Percentiles rank a stretch among this genome's conserved stretches.
Evolutionary conservation across 2,888 invertebrate genomes (phyloP).

Genomic region (Ophioninae sp.): DNA sequence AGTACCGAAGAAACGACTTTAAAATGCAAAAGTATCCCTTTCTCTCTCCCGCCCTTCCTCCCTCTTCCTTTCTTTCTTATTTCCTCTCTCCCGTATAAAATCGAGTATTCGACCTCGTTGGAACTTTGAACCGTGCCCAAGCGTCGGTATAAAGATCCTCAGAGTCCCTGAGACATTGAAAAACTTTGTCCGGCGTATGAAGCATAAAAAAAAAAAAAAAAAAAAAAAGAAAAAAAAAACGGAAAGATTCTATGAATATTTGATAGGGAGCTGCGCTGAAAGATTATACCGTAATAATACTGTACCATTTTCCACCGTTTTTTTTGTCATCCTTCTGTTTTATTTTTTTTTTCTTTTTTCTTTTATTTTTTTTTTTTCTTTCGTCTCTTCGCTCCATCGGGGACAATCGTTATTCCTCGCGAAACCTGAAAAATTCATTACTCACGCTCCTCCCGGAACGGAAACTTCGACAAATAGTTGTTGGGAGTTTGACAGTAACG

Average conservation of each 20-base stretch:
- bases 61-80: conserved; percentile 8
- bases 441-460: conserved; percentile 14
- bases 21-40: conserved; percentile 55
- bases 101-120: conserved; percentile 44
- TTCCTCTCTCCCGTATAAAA: conserved; percentile 32
- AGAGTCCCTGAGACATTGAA: conserved; percentile 63
- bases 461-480: conserved; percentile 45
- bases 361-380: conserved; percentile 1
- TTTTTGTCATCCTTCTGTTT: background rate
- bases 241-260: conserved; percentile 72
- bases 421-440: conserved; percentile 39
- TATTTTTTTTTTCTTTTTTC: background rate
- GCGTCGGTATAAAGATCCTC: conserved; percentile 52
- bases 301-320: conserved; percentile 18
- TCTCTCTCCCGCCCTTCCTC: background rate
- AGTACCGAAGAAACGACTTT: conserved; percentile 51
- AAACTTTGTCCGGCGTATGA: conserved; percentile 56
- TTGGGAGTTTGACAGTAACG: conserved; percentile 10
- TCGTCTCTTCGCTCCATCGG: conserved; percentile 19
- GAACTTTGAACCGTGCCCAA: conserved; percentile 60
- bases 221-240: background rate
- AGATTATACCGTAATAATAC: conserved; percentile 58
- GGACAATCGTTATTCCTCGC: conserved; percentile 22
- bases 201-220: conserved; percentile 2
- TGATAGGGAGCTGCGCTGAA: conserved; percentile 61